These are phyloP conservation scores for Ochropleura leucogaster DNA, from an alignment of 2,888 invertebrate species.

Conservation along the genomic window DNA sequence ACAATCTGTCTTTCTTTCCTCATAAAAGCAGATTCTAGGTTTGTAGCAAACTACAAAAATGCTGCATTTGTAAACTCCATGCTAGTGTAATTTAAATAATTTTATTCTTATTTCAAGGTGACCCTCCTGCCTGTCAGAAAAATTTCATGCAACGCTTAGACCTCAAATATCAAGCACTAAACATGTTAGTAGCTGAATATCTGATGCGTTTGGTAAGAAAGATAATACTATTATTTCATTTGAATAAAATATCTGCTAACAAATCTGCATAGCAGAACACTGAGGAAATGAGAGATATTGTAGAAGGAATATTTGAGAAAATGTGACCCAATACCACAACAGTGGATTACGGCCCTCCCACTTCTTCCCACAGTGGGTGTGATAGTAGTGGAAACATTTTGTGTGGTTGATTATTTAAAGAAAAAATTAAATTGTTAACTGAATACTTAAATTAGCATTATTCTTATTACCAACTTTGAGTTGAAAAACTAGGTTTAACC, in stretches of 20 bases:
- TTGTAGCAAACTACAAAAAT: not conserved
- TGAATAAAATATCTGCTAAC: not conserved
- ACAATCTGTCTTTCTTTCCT: not conserved
- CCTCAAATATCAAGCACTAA: constrained; percentile 90
- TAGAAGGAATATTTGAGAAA: not conserved
- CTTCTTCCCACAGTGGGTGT: not conserved
- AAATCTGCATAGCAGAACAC: not conserved
- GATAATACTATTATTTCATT: not conserved
- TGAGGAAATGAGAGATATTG: not conserved
- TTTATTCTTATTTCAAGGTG: constrained; percentile 73
- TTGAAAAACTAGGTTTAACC: too few species aligned
- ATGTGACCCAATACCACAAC: not conserved
- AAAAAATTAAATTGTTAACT: not conserved
- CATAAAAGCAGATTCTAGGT: not conserved
- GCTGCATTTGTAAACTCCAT: not conserved
- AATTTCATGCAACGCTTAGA: constrained; percentile 85
- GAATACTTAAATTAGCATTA: too few species aligned
- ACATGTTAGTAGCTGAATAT: constrained; percentile 91
- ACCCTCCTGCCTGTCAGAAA: constrained; percentile 79
- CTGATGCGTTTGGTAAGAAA: constrained; percentile 84
- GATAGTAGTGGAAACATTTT: not conserved
- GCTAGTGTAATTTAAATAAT: not conserved
- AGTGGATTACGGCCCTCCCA: not conserved
- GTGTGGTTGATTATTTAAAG: not conserved
- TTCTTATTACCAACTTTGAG: too few species aligned